Percentiles rank a stretch among this genome's conserved stretches.
phyloP scores from a whole-genome alignment of 2,113 vertebrate species.

The Pyxicephalus adspersus region DNA sequence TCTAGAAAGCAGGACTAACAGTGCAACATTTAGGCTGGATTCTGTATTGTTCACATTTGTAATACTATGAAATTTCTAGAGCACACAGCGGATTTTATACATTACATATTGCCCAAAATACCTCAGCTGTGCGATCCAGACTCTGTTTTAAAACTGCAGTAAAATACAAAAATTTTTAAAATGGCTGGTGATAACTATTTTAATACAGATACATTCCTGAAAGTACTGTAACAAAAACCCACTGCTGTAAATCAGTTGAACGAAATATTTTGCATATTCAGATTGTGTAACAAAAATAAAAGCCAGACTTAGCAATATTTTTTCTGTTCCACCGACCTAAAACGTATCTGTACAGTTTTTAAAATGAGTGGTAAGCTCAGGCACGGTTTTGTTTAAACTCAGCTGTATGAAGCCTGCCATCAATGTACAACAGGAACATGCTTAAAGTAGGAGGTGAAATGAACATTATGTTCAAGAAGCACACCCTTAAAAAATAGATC shows the following conservation, averaged over 20 bases:
- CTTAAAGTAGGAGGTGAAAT: background rate
- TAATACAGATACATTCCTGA: constrained; percentile 56
- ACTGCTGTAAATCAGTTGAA: constrained; percentile 1
- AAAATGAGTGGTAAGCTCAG: constrained; percentile 46
- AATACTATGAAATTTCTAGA: constrained; percentile 63
- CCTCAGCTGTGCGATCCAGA: constrained; percentile 64
- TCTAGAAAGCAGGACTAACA: constrained; percentile 65
- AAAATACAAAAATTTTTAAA: constrained; percentile 66
- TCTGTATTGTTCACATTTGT: constrained; percentile 65
- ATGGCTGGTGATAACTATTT: constrained; percentile 68
- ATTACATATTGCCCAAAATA: constrained; percentile 64
- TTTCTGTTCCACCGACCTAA: background rate
- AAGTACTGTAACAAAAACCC: constrained; percentile 20
- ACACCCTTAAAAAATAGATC: too few species aligned
- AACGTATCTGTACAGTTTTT: constrained; percentile 2
- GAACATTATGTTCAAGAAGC: too few species aligned
- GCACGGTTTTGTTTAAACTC: background rate
- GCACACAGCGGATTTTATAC: constrained; percentile 62
- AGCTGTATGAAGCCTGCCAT: constrained; percentile 1
- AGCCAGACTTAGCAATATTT: constrained; percentile 3
- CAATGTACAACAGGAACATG: background rate
- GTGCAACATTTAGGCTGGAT: constrained; percentile 56
- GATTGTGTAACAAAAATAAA: background rate
- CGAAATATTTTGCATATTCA: constrained; percentile 30
- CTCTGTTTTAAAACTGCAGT: constrained; percentile 59